Percentiles rank a stretch among this genome's conserved stretches.
Conservation (phyloP, 2,888 invertebrate species). For the Hylaea fasciaria region DNA sequence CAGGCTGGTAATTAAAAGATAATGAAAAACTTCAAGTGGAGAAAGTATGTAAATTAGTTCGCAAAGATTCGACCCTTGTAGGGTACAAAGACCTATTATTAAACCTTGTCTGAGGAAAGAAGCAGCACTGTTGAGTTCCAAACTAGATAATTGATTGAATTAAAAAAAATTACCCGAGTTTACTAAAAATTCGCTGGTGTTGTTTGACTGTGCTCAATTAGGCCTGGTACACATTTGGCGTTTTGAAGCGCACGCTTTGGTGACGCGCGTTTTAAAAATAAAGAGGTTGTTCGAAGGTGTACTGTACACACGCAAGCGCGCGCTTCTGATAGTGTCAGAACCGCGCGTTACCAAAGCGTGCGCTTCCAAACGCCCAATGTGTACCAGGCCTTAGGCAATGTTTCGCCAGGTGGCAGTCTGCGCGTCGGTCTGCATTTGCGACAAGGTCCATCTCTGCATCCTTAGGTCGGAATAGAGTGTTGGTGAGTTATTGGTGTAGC, state of each 20-base stretch:
- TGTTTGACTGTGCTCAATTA: too few relatives aligned
- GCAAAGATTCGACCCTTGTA: conserved; percentile 44
- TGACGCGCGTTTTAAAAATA: too few relatives aligned
- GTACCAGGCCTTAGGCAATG: too few relatives aligned
- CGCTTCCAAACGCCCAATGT: too few relatives aligned
- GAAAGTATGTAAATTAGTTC: conserved; percentile 71
- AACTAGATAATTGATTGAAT: neutral
- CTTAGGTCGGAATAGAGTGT: conserved; percentile 31
- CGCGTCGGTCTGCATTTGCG: conserved; percentile 16
- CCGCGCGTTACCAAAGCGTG: too few relatives aligned
- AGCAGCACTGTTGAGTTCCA: conserved; percentile 5
- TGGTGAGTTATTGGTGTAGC: conserved; percentile 34
- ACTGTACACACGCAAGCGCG: too few relatives aligned
- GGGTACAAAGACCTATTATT: conserved; percentile 43
- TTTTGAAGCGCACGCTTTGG: too few relatives aligned
- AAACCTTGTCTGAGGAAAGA: conserved; percentile 19
- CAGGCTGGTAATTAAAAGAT: conserved; percentile 70
- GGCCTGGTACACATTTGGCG: too few relatives aligned
- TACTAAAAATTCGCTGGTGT: too few relatives aligned
- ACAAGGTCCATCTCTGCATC: conserved; percentile 27
- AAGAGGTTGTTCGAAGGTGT: too few relatives aligned
- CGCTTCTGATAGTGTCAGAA: too few relatives aligned
- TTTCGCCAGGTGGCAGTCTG: neutral
- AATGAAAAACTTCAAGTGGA: conserved; percentile 67
- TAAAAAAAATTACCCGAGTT: neutral